phyloP scores from a whole-genome alignment of 2,888 invertebrate species.

The Pheosia gnoma region DNA sequence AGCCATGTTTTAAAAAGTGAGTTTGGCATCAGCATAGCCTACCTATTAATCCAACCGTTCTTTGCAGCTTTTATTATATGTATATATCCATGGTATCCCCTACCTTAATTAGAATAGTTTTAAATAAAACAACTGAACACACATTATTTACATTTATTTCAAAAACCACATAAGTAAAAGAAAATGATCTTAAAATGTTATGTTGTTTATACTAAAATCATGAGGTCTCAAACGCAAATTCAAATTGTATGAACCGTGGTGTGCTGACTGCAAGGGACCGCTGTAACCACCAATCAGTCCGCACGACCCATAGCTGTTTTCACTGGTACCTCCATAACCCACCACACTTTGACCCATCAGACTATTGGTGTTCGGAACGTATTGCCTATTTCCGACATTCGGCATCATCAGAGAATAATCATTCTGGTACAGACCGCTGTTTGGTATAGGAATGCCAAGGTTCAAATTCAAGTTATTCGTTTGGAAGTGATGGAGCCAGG shows the following conservation, averaged over 20 bases:
- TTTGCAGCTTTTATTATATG: too few relatives aligned
- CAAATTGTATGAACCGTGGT: slow-evolving; percentile 75
- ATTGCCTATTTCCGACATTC: slow-evolving; percentile 71
- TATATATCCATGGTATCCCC: too few relatives aligned
- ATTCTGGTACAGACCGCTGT: slow-evolving; percentile 74
- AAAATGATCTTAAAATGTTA: slow-evolving; percentile 59
- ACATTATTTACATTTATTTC: slow-evolving; percentile 7
- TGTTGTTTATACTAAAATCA: slow-evolving; percentile 82
- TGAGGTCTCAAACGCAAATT: slow-evolving; percentile 85
- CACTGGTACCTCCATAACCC: slow-evolving; percentile 59
- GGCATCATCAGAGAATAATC: slow-evolving; percentile 80
- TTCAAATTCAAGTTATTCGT: slow-evolving; percentile 74
- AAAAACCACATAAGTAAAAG: not conserved
- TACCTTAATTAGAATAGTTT: not conserved
- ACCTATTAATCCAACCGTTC: too few relatives aligned
- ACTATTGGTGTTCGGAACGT: slow-evolving; percentile 67
- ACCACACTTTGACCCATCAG: slow-evolving; percentile 68
- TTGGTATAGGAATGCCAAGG: slow-evolving; percentile 71
- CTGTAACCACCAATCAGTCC: slow-evolving; percentile 73
- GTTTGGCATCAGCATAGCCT: too few relatives aligned
- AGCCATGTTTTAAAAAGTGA: too few relatives aligned
- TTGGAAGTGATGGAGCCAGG: slow-evolving; percentile 77
- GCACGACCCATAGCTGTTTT: slow-evolving; percentile 72
- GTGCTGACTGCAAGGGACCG: slow-evolving; percentile 66
- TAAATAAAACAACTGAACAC: slow-evolving; percentile 7